These are phyloP conservation scores for Microctenopoma steveboyesi DNA, from an alignment of 2,797 vertebrate genomes.

Conservation along the genomic window DNA sequence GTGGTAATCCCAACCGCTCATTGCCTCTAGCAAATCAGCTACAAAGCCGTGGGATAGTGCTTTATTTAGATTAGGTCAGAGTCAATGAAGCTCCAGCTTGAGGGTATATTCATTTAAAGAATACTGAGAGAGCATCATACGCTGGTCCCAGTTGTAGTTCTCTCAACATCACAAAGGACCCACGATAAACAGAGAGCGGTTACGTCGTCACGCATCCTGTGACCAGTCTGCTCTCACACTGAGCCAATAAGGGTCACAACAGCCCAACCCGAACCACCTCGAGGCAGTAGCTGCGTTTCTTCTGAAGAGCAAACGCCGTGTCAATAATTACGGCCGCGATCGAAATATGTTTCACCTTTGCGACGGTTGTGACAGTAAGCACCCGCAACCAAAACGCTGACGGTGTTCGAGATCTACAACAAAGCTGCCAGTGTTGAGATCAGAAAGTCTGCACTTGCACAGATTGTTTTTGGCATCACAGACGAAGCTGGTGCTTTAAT, in stretches of 20 bases:
- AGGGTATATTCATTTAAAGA: slow-evolving; percentile 32
- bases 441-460: slow-evolving; percentile 20
- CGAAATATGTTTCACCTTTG: slow-evolving; percentile 33
- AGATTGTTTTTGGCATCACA: slow-evolving; percentile 32
- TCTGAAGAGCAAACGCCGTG: slow-evolving; percentile 46
- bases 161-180: slow-evolving; percentile 3
- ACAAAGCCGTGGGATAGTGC: slow-evolving; percentile 54
- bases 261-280: slow-evolving; percentile 25
- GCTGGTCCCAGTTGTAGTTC: slow-evolving; percentile 15
- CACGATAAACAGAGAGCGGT: background rate
- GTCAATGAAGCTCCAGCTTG: slow-evolving; percentile 29
- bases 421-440: slow-evolving; percentile 32
- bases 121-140: background rate
- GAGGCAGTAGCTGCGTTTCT: slow-evolving; percentile 25
- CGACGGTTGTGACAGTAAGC: slow-evolving; percentile 29
- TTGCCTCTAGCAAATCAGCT: slow-evolving; percentile 49
- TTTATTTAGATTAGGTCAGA: slow-evolving; percentile 71
- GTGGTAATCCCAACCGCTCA: slow-evolving; percentile 64
- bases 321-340: slow-evolving; percentile 43
- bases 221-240: slow-evolving; percentile 15
- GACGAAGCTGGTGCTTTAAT: slow-evolving; percentile 45
- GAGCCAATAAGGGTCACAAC: slow-evolving; percentile 38
- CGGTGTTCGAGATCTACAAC: slow-evolving; percentile 24
- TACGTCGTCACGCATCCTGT: slow-evolving; percentile 6
- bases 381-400: slow-evolving; percentile 40